phyloP scores from a whole-genome alignment of 2,113 vertebrate genomes.

The Abramis brama region DNA sequence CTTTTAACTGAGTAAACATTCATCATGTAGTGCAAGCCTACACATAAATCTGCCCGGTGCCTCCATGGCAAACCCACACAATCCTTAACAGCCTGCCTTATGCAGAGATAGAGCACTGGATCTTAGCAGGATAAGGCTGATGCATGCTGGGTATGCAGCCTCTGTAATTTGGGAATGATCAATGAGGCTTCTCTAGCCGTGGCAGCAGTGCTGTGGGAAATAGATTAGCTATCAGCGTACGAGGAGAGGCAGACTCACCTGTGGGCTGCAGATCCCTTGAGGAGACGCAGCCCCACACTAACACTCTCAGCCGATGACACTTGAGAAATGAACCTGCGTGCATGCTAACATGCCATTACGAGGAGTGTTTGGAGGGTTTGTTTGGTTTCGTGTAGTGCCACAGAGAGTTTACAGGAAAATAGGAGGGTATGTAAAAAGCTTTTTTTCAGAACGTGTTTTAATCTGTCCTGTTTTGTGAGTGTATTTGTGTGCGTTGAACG shows the following conservation, averaged over 20 bases:
- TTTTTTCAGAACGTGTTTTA: neutral
- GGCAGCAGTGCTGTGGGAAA: slow-evolving; percentile 34
- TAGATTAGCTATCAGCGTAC: slow-evolving; percentile 37
- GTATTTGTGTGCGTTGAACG: slow-evolving; percentile 11
- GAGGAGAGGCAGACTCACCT: slow-evolving; percentile 35
- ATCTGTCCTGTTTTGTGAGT: slow-evolving; percentile 8
- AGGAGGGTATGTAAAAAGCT: neutral
- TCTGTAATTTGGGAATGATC: slow-evolving; percentile 45
- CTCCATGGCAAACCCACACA: slow-evolving; percentile 36
- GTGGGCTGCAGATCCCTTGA: slow-evolving; percentile 32
- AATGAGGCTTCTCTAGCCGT: slow-evolving; percentile 22
- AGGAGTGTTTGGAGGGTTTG: neutral
- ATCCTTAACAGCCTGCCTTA: slow-evolving; percentile 17
- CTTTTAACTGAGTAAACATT: slow-evolving; percentile 31
- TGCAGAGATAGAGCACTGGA: slow-evolving; percentile 29
- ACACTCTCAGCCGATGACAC: neutral
- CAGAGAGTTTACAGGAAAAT: neutral
- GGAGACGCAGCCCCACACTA: neutral
- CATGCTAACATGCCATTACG: slow-evolving; percentile 2
- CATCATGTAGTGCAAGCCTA: slow-evolving; percentile 10
- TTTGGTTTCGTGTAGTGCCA: neutral
- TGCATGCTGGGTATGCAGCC: slow-evolving; percentile 35
- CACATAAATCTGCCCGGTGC: slow-evolving; percentile 1
- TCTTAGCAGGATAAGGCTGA: slow-evolving; percentile 15
- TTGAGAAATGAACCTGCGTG: slow-evolving; percentile 7